Conservation (phyloP, 2,797 vertebrate genomes). For the Accipiter badius region DNA sequence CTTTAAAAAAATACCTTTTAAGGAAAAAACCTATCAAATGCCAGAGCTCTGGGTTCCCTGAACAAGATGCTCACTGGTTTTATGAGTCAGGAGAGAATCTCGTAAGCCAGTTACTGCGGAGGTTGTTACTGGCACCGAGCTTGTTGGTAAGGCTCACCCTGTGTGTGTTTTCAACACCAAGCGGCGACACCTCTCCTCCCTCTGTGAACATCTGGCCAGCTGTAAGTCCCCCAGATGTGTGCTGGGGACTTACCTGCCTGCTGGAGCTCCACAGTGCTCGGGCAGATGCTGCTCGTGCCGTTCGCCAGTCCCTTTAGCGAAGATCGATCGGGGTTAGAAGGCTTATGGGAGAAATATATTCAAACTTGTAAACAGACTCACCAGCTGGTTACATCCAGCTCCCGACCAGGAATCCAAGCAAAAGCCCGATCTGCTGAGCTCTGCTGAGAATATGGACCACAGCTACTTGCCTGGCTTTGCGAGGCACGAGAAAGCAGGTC, state of each 20-base stretch:
- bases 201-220: not conserved
- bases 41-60: not conserved
- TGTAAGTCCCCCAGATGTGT: not conserved
- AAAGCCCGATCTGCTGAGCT: not conserved
- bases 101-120: fast-evolving
- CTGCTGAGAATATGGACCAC: fast-evolving
- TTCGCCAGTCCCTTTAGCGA: not conserved
- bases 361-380: too few species aligned
- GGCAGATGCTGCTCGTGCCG: not conserved
- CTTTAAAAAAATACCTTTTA: not conserved
- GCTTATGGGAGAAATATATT: fast-evolving
- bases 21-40: not conserved
- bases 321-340: fast-evolving
- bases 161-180: not conserved
- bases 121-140: not conserved
- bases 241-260: not conserved
- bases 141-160: not conserved
- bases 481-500: not conserved
- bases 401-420: not conserved
- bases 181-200: not conserved
- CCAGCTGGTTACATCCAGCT: not conserved
- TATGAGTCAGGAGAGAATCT: not conserved
- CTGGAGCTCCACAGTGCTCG: not conserved
- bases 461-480: not conserved
- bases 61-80: not conserved